Conservation (phyloP, 2,113 vertebrate species). For the Gulo gulo region DNA sequence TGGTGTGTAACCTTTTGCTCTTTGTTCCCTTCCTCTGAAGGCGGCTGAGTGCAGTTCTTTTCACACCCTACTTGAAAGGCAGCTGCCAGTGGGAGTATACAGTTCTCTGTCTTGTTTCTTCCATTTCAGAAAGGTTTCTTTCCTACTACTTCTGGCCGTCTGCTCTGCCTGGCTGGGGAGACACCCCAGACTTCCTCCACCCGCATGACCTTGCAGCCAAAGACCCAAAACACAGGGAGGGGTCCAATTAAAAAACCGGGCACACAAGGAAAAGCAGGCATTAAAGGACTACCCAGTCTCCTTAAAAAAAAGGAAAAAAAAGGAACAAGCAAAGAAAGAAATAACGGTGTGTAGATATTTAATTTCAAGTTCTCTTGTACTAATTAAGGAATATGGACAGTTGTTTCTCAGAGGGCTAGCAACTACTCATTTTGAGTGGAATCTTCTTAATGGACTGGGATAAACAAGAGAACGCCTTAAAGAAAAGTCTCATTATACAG, state of each 20-base stretch:
- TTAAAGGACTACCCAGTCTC: background rate
- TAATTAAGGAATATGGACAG: background rate
- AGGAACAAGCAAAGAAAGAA: background rate
- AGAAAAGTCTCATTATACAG: background rate
- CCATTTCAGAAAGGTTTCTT: background rate
- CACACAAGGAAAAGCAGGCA: background rate
- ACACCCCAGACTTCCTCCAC: background rate
- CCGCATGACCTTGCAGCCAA: background rate
- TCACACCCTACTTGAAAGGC: background rate
- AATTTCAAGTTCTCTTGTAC: conserved; percentile 20
- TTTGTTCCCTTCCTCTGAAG: background rate
- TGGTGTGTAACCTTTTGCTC: background rate
- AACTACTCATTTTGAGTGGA: background rate
- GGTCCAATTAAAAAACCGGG: background rate
- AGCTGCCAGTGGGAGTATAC: background rate
- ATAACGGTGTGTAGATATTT: background rate
- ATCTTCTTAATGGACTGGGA: background rate
- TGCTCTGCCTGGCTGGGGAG: background rate
- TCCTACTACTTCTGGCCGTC: background rate
- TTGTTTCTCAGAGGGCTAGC: background rate
- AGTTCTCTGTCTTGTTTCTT: background rate
- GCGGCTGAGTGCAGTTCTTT: background rate
- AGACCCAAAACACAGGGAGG: background rate
- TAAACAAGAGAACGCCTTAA: background rate
- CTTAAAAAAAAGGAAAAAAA: background rate